Percentiles rank a stretch among this genome's conserved stretches.
phyloP scores from a whole-genome alignment of 2,888 invertebrate species.

The Sphaerophoria rueppellii region DNA sequence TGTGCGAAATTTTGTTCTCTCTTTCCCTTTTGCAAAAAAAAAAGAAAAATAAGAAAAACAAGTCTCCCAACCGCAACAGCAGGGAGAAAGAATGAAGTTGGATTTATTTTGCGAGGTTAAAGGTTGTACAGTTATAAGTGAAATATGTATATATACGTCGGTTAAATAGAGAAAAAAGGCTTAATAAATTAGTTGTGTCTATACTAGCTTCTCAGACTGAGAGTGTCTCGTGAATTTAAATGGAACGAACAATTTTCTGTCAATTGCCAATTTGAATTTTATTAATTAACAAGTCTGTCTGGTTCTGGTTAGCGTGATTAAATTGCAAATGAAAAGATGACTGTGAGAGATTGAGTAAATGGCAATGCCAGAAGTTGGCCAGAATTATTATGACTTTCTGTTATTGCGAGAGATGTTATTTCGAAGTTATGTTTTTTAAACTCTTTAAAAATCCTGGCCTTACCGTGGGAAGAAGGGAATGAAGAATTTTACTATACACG shows the following conservation, averaged over 20 bases:
- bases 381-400: too few relatives aligned
- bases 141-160: background rate
- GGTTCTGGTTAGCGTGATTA: background rate
- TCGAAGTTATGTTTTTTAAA: too few relatives aligned
- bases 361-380: too few relatives aligned
- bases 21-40: background rate
- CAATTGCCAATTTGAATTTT: slow-evolving; percentile 36
- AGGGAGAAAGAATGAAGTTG: background rate
- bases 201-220: background rate
- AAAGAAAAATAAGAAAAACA: slow-evolving; percentile 31
- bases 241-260: background rate
- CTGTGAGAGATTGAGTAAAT: too few relatives aligned
- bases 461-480: too few relatives aligned
- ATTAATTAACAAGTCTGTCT: slow-evolving; percentile 31
- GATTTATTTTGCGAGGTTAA: slow-evolving; percentile 37
- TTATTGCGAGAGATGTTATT: too few relatives aligned
- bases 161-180: slow-evolving; percentile 1
- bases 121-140: slow-evolving; percentile 49
- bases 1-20: slow-evolving; percentile 26
- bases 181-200: slow-evolving; percentile 25
- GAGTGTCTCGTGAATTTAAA: background rate
- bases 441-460: too few relatives aligned
- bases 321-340: too few relatives aligned
- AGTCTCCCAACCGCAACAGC: background rate
- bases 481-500: too few relatives aligned